phyloP scores from a whole-genome alignment of 2,888 invertebrate species.

The Caenorhabditis sp. region DNA sequence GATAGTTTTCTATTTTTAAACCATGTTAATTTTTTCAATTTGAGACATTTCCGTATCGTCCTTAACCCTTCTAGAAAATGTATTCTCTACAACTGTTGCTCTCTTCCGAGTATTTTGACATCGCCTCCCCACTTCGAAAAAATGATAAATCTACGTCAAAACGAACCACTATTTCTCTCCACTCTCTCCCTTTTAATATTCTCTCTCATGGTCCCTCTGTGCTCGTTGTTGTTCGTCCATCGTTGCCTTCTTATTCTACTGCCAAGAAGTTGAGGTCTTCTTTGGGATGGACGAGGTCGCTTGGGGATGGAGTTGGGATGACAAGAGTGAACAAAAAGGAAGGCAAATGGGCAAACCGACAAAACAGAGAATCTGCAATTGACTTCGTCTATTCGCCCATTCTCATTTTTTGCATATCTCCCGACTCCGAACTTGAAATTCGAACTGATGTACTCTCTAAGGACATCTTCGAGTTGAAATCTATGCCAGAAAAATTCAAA shows the following conservation, averaged over 20 bases:
- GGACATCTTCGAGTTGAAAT: conserved; percentile 40
- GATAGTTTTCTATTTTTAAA: background rate
- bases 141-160: conserved; percentile 61
- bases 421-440: conserved; percentile 19
- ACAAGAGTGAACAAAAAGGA: conserved; percentile 33
- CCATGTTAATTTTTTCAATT: too few relatives aligned
- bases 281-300: conserved; percentile 41
- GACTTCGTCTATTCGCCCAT: background rate
- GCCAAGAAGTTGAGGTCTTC: conserved; percentile 14
- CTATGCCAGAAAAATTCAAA: conserved; percentile 21
- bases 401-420: conserved; percentile 16
- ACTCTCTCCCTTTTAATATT: background rate
- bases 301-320: conserved; percentile 37
- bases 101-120: conserved; percentile 8
- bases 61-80: too few relatives aligned
- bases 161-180: conserved; percentile 30
- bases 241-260: background rate
- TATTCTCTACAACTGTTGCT: background rate
- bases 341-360: conserved; percentile 21
- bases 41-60: too few relatives aligned
- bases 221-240: conserved; percentile 49
- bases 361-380: conserved; percentile 46
- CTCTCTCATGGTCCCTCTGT: conserved; percentile 22
- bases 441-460: conserved; percentile 29
- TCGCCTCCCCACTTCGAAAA: conserved; percentile 27